Base-by-base conservation (phyloP, 2,113 vertebrate species). In the Melanerpes aurifrons region DNA sequence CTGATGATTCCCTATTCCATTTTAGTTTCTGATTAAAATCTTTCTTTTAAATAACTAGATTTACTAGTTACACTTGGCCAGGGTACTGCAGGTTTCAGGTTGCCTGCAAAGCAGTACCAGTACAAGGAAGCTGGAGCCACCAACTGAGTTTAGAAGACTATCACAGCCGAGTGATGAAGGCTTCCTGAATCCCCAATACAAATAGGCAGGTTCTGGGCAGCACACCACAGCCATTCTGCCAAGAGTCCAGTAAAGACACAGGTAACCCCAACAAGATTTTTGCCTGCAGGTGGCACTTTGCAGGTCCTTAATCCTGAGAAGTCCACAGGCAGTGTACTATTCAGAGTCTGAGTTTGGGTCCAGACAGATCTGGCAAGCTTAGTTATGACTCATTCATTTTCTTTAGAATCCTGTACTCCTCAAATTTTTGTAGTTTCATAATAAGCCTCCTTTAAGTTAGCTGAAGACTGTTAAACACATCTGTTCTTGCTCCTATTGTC, bases 381-480 rank as follows among this genome's bases (percentile, higher is more conserved):
- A 37, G 61, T 47, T 91, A 86, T 91, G 94, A 95, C 61, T 94
- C 94, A 94, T 7, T 84, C 6, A 5, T 86, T 92, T 96, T 92
- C 89, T 90, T 89, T 50, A 95, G 89, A 90, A 94, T 69, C 50
- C 86, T 76, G 61, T 71, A 76, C 74, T 92, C 80, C 89, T 88
- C 77, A 72, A 17, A n/a, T 90, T 92, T 81, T 87, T 90, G 62
- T 82, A 80, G 74, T 88, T 94, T 94, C 80, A 82, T 61, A 95
- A 92, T 92, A 95, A 88, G 70, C 45, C 73, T 89, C 53, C 72
- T 83, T 69, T 64, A 77, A 87, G 79, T 80, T 91, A 82, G 54
- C 76, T 66, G 79, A 92, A 96, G 92, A 95, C 73, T 66, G 37
- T 93, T 93, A 64, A 92, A 93, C 72, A 72, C 75, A 94, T 94